Base-by-base conservation (phyloP, 2,888 invertebrate genomes). In the Thelaira solivaga region DNA sequence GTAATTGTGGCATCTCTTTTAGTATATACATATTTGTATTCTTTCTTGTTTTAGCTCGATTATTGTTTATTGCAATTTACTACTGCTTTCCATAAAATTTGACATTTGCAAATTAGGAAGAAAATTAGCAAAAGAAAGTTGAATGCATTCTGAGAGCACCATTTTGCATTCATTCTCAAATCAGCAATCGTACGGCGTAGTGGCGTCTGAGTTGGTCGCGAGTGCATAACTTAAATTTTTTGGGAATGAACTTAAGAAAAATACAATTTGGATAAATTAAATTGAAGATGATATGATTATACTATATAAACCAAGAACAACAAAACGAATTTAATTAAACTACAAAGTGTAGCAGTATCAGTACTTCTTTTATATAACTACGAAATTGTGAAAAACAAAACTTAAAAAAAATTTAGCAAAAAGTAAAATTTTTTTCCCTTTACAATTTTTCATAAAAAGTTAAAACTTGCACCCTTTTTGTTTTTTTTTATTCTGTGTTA, bases 81-180 rank as follows among this genome's bases (percentile, higher is more conserved):
- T n/a, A n/a, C n/a, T 59, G 8, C 24, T n/a, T 4, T 53, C 26
- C 47, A 8, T 18, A 61, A 59, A 16, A 16, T 4, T 20, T 62
- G 65, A 72, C 76, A 65, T 76, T 71, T 61, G 59, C 43, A 4
- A 26, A 76, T 45, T 2, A 45, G 64, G 57, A 72, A 13, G 18
- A 45, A 16, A 11, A 24, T n/a, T n/a, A n/a, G n/a, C 45, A 22
- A 11, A 53, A 51, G 20, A 22, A 53, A 59, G 39, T 47, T 7
- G 22, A 74, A 43, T 75, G 74, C 67, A 68, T 61, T 75, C 62
- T 53, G 51, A n/a, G 74, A 75, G 67, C 5, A 68, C 51, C 51
- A 67, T 71, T 71, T 76, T 65, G 65, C 65, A 76, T 65, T 72
- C 72, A 76, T 72, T 80, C 75, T 76, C 64, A 53, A 59, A 53